Conservation (phyloP, 2,797 vertebrate genomes). For the Malurus splendens region DNA sequence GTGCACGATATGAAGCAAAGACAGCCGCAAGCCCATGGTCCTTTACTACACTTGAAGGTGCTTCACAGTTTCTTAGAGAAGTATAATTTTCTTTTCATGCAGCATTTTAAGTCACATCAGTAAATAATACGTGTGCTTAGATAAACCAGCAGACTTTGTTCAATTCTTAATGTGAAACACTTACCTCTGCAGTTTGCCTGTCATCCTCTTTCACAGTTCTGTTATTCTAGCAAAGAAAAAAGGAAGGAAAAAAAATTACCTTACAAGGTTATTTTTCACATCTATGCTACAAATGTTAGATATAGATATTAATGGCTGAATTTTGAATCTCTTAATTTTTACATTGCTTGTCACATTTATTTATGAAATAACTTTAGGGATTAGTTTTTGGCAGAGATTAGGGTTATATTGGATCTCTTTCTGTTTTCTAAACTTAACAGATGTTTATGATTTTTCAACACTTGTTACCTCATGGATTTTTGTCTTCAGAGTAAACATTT, state of each 20-base stretch:
- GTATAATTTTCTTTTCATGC: background rate
- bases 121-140: background rate
- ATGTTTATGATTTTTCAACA: background rate
- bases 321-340: background rate
- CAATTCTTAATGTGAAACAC: background rate
- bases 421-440: background rate
- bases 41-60: background rate
- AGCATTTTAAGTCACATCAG: background rate
- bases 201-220: conserved; percentile 37
- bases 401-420: background rate
- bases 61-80: background rate
- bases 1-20: background rate
- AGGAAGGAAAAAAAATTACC: background rate
- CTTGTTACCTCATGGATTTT: background rate
- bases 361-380: background rate
- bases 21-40: background rate
- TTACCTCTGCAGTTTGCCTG: conserved; percentile 36
- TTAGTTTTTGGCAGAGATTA: background rate
- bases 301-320: background rate
- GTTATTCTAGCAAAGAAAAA: conserved; percentile 15
- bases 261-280: background rate
- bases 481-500: background rate
- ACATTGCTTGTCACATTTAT: background rate
- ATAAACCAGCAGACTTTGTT: background rate
- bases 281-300: background rate